phyloP scores from a whole-genome alignment of 2,113 vertebrate genomes.

The Lepisosteus oculatus region DNA sequence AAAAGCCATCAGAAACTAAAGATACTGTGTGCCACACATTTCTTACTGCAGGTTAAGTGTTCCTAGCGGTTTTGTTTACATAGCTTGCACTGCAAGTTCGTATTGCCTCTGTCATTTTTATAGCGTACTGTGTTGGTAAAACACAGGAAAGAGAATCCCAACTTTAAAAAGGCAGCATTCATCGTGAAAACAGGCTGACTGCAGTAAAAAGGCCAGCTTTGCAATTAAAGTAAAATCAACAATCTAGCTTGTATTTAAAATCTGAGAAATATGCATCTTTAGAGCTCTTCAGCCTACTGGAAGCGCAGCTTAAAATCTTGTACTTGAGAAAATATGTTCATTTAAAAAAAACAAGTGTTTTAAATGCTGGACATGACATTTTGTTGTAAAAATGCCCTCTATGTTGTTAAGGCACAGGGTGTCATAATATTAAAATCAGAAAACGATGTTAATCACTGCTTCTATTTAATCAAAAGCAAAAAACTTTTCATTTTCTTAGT shows the following conservation, averaged over 20 bases:
- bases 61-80: too few species aligned
- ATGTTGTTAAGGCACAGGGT: constrained; percentile 28
- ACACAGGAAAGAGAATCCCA: background rate
- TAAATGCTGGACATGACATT: constrained; percentile 63
- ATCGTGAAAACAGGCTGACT: too few species aligned
- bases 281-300: background rate
- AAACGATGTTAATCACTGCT: too few species aligned
- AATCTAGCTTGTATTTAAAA: background rate
- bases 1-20: constrained; percentile 5
- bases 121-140: background rate
- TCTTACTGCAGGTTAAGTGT: background rate
- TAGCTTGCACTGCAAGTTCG: too few species aligned
- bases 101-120: background rate
- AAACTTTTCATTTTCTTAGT: too few species aligned
- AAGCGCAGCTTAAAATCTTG: constrained; percentile 27
- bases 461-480: too few species aligned
- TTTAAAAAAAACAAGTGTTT: constrained; percentile 19
- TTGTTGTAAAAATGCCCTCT: constrained; percentile 32
- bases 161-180: background rate
- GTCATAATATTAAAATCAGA: constrained; percentile 7
- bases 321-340: constrained; percentile 12
- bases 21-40: background rate
- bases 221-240: too few species aligned
- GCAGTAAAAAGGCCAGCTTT: too few species aligned
- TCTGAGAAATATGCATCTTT: background rate